Evolutionary conservation across 2,113 vertebrate genomes (phyloP).

Genomic region (Lucifuga dentata): DNA sequence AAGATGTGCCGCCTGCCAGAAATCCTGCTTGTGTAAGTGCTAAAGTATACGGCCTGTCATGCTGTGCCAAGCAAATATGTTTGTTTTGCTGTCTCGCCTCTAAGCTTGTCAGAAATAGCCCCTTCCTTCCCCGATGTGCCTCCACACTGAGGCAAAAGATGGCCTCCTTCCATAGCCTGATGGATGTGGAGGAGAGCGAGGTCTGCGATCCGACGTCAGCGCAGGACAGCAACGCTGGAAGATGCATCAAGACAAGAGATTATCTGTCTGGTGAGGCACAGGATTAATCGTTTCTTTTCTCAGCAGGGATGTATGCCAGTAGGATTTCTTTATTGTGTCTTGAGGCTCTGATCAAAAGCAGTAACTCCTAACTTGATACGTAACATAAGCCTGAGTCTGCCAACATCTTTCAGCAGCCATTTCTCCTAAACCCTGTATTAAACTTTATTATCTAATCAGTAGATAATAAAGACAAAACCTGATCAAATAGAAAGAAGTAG

Average conservation of each 20-base stretch:
- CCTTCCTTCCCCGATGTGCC: constrained; percentile 63
- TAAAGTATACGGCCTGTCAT: constrained; percentile 49
- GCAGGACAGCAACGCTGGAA: constrained; percentile 54
- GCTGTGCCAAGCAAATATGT: constrained; percentile 47
- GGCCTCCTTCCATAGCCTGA: constrained; percentile 80
- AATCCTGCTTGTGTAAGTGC: constrained; percentile 38
- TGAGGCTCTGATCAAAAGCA: constrained; percentile 34
- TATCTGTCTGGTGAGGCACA: constrained; percentile 75
- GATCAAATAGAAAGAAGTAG: too few species aligned
- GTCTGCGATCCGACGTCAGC: constrained; percentile 52
- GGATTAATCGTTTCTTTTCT: constrained; percentile 68
- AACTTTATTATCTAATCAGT: constrained; percentile 22
- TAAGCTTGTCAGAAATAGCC: constrained; percentile 69
- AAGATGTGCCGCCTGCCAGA: constrained; percentile 35
- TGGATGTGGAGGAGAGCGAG: constrained; percentile 76
- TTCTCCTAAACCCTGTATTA: constrained; percentile 25
- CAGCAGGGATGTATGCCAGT: constrained; percentile 39
- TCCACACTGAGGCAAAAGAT: constrained; percentile 83
- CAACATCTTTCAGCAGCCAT: constrained; percentile 26
- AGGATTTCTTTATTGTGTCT: constrained; percentile 56
- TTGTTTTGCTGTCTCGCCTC: constrained; percentile 46
- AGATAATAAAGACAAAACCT: too few species aligned
- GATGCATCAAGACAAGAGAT: constrained; percentile 71
- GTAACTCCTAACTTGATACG: constrained; percentile 38
- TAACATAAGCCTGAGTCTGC: constrained; percentile 27